Conservation (phyloP, 2,113 vertebrate species). For the Saccopteryx bilineata region DNA sequence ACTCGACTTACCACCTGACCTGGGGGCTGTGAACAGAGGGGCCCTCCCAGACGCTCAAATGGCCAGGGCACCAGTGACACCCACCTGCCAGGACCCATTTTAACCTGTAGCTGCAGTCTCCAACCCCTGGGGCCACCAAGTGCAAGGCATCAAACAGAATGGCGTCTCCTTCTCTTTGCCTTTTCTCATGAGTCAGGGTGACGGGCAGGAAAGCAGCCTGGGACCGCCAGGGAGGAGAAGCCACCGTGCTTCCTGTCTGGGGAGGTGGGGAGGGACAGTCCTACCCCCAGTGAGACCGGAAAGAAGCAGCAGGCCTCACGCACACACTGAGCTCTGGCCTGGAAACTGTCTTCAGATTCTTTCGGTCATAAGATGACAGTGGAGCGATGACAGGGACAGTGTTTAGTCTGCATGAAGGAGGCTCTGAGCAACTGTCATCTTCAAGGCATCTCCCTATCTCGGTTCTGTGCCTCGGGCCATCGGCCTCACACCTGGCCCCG, state of each 20-base stretch:
- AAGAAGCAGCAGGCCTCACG: constrained; percentile 55
- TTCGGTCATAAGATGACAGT: constrained; percentile 57
- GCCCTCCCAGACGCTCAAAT: not conserved
- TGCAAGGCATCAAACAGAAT: not conserved
- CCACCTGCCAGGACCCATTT: not conserved
- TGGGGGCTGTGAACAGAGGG: fast-evolving
- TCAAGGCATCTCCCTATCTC: not conserved
- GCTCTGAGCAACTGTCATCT: constrained; percentile 67
- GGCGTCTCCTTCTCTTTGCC: not conserved
- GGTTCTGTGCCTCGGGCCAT: not conserved
- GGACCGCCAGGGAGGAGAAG: not conserved
- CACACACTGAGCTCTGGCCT: constrained; percentile 65
- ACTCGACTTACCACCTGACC: not conserved
- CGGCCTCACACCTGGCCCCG: constrained; percentile 32
- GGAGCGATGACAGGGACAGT: constrained; percentile 73
- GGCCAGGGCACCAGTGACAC: not conserved
- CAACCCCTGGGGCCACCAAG: not conserved
- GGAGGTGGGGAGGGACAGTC: not conserved
- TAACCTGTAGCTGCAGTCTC: not conserved
- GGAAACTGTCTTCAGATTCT: constrained; percentile 80
- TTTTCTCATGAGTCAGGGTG: not conserved
- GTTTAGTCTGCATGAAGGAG: constrained; percentile 79
- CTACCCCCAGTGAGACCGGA: not conserved
- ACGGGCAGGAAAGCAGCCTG: not conserved
- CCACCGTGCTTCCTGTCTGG: not conserved